phyloP scores from a whole-genome alignment of 2,888 invertebrate species.

The Strigamia crassipes region DNA sequence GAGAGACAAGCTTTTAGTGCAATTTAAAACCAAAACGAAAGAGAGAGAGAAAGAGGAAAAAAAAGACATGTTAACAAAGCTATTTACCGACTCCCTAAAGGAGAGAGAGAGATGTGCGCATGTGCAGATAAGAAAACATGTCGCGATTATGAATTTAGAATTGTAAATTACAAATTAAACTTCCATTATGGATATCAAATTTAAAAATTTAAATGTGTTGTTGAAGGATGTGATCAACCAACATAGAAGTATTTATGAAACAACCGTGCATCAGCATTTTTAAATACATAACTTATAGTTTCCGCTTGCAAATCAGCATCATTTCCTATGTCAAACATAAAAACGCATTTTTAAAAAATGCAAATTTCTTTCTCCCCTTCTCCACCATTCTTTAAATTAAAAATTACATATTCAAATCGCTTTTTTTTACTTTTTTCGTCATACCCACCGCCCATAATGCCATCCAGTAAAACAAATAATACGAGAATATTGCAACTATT shows the following conservation, averaged over 20 bases:
- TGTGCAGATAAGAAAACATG: conserved; percentile 40
- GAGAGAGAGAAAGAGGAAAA: background rate
- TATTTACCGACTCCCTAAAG: conserved; percentile 35
- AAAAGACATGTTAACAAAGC: conserved; percentile 38
- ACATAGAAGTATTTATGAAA: background rate
- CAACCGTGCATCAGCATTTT: conserved; percentile 13
- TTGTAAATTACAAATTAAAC: conserved; percentile 40
- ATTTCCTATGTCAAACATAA: background rate
- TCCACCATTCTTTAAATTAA: background rate
- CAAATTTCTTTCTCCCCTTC: background rate
- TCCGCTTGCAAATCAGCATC: conserved; percentile 8
- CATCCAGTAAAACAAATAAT: too few relatives aligned
- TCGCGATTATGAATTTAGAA: conserved; percentile 39
- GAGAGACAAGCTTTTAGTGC: conserved; percentile 42
- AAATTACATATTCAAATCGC: too few relatives aligned
- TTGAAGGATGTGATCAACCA: background rate
- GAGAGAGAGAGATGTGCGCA: conserved; percentile 13
- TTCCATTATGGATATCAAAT: conserved; percentile 31
- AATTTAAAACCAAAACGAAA: conserved; percentile 32
- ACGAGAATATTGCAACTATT: too few relatives aligned
- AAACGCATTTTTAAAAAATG: background rate
- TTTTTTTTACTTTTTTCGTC: too few relatives aligned
- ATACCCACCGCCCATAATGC: too few relatives aligned
- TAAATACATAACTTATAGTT: conserved; percentile 28
- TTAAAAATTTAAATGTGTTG: conserved; percentile 24